A percentile compares a stretch with the other conserved stretches of the same genome.
These are phyloP conservation scores for Saguinus imperator DNA, from an alignment of 2,113 vertebrate genomes.

Conservation along the genomic window DNA sequence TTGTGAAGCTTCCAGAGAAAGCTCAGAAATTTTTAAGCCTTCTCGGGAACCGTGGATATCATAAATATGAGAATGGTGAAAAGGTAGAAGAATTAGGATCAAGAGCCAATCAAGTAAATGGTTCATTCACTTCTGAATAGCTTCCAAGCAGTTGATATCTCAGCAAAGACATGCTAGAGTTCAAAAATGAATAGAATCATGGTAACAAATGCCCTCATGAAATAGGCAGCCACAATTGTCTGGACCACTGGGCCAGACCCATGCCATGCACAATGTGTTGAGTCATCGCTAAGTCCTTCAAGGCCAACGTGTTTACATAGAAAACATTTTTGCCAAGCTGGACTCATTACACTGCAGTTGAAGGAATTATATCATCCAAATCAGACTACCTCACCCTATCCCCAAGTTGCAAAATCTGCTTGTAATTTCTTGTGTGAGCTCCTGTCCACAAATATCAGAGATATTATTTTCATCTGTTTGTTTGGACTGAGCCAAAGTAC, in stretches of 20 bases:
- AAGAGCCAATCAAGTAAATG: slow-evolving; percentile 9
- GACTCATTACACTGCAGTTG: not conserved
- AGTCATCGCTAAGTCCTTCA: not conserved
- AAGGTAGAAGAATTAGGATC: not conserved
- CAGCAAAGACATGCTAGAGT: not conserved
- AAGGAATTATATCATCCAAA: not conserved
- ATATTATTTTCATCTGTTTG: slow-evolving; percentile 10
- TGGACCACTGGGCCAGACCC: not conserved
- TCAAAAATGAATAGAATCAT: not conserved
- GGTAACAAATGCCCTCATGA: not conserved
- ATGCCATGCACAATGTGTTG: not conserved
- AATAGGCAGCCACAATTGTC: not conserved
- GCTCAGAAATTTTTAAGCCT: not conserved
- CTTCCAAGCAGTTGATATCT: not conserved
- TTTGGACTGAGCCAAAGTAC: not conserved
- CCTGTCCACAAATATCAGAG: not conserved
- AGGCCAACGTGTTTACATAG: accelerated
- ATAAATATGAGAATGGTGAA: not conserved
- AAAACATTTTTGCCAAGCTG: not conserved
- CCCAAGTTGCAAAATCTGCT: not conserved
- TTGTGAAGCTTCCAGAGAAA: not conserved
- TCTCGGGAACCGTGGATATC: not conserved
- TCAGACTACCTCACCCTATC: not conserved
- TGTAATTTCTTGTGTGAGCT: not conserved
- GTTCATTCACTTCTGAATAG: not conserved